Conservation (phyloP, 2,797 vertebrate genomes). For the Myotis planiceps region DNA sequence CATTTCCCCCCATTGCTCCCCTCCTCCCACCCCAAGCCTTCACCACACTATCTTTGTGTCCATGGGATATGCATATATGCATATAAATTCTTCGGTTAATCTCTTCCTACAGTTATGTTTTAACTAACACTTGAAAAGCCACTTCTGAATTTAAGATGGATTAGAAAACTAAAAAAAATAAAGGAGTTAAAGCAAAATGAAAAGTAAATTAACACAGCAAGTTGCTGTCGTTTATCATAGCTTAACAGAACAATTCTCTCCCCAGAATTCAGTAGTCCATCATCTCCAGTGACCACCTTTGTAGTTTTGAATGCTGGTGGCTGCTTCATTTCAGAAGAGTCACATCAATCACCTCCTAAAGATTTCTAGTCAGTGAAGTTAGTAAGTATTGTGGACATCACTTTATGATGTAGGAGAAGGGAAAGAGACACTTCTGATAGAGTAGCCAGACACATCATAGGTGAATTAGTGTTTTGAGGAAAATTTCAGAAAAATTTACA, state of each 20-base stretch:
- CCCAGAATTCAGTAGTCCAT: constrained; percentile 50
- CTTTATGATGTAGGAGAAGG: constrained; percentile 58
- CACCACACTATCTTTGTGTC: neutral
- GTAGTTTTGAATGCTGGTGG: constrained; percentile 23
- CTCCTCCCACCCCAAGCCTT: neutral
- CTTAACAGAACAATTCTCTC: constrained; percentile 54
- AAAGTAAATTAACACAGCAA: constrained; percentile 70
- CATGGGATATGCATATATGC: neutral
- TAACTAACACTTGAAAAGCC: neutral
- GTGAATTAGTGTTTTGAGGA: neutral
- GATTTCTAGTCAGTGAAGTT: constrained; percentile 66
- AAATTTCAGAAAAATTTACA: constrained; percentile 16
- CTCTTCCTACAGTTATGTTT: neutral
- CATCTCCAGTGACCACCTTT: constrained; percentile 56
- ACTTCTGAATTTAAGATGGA: constrained; percentile 48
- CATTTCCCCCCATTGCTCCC: neutral
- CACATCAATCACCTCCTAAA: constrained; percentile 68
- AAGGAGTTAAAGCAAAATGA: constrained; percentile 61
- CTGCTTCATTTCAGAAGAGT: constrained; percentile 25
- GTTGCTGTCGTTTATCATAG: constrained; percentile 53
- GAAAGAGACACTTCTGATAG: constrained; percentile 43
- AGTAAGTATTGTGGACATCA: constrained; percentile 53
- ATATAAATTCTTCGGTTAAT: neutral
- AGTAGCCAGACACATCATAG: neutral
- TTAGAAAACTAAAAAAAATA: constrained; percentile 60